phyloP scores from a whole-genome alignment of 1,140 invertebrate species.

The Cyclina sinensis region DNA sequence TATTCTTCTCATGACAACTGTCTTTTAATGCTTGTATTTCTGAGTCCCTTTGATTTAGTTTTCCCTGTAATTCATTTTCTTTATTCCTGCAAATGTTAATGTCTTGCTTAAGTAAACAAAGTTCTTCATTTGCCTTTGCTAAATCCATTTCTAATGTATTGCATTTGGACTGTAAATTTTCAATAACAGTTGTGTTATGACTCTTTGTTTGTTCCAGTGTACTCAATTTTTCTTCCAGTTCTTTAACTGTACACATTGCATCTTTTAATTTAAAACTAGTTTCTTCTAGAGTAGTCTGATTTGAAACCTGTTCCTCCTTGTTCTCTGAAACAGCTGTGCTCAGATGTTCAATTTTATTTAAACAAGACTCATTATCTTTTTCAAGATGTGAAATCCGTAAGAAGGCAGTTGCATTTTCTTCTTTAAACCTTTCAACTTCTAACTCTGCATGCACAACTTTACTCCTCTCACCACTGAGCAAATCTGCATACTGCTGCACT shows the following conservation, averaged over 20 bases:
- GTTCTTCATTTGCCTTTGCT: not conserved
- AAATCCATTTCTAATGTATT: not conserved
- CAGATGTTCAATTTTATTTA: constrained; percentile 4
- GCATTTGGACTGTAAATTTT: not conserved
- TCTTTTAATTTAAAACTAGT: not conserved
- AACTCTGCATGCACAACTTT: not conserved
- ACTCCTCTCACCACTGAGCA: not conserved
- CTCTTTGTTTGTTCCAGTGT: not conserved
- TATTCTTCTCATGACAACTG: constrained; percentile 9
- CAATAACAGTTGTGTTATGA: not conserved
- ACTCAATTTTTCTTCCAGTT: constrained; percentile 13
- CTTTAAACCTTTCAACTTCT: constrained; percentile 30
- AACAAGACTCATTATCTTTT: constrained; percentile 9
- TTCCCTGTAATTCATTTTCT: not conserved
- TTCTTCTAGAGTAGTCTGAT: not conserved
- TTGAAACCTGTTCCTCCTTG: not conserved
- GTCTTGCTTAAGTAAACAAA: not conserved
- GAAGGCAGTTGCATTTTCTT: not conserved
- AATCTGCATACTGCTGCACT: not conserved
- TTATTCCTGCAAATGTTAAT: not conserved
- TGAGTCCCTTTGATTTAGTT: not conserved
- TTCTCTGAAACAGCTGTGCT: not conserved
- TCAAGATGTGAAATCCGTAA: not conserved
- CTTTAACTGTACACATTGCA: not conserved
- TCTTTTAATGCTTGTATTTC: constrained; percentile 46